Percentiles rank a stretch among this genome's conserved stretches.
These are phyloP conservation scores for Luidia sarsii DNA, from an alignment of 53 echinoderm and acorn worm species.

Conservation along the genomic window DNA sequence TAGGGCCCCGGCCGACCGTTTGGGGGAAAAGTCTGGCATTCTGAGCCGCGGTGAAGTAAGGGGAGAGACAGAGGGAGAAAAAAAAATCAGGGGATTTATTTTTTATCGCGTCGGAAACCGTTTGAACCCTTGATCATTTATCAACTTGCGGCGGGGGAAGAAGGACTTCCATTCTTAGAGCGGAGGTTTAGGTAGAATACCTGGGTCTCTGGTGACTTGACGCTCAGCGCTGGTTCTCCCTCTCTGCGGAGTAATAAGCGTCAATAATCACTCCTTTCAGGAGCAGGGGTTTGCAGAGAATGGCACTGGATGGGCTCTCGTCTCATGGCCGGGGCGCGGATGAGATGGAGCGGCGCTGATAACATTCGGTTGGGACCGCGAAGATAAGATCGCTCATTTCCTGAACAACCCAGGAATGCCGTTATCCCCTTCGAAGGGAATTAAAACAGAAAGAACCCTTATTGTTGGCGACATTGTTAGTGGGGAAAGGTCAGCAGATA, in stretches of 20 bases:
- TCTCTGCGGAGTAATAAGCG: conserved; percentile 13
- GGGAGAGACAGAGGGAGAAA: neutral
- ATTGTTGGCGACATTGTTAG: too few relatives aligned
- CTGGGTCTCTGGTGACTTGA: conserved; percentile 14
- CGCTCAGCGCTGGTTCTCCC: neutral
- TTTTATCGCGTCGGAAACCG: conserved; percentile 29
- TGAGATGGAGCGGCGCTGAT: neutral
- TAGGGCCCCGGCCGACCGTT: conserved; percentile 3
- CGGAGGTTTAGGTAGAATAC: neutral
- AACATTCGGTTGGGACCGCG: neutral
- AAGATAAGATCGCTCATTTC: too few relatives aligned
- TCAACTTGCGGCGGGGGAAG: conserved; percentile 32
- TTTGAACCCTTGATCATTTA: conserved; percentile 54
- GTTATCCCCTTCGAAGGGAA: too few relatives aligned
- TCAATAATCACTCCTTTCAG: conserved; percentile 21
- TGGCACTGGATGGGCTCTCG: too few relatives aligned
- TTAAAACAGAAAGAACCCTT: too few relatives aligned
- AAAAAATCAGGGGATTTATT: conserved; percentile 8
- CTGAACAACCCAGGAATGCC: too few relatives aligned
- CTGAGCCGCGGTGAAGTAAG: neutral
- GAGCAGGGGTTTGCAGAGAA: too few relatives aligned
- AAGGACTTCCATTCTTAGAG: conserved; percentile 30
- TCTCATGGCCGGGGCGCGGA: neutral
- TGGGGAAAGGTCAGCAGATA: too few relatives aligned
- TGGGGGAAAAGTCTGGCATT: conserved; percentile 36